Percentiles rank a stretch among this genome's conserved stretches.
Evolutionary conservation across 2,888 invertebrate genomes (phyloP).

Genomic region (Limnephilus auricula): DNA sequence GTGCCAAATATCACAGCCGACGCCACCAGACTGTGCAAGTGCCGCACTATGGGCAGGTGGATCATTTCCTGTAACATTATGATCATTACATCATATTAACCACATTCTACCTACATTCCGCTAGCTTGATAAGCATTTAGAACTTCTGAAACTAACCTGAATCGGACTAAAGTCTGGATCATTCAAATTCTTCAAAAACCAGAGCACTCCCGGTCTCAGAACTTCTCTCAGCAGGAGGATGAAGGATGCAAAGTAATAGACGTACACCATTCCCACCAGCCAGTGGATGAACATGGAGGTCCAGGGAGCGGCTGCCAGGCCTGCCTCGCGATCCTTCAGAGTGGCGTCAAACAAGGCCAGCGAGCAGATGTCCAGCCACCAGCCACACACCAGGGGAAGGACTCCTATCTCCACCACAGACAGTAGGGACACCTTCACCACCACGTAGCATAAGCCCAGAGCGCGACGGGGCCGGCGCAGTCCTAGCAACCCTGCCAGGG

Average conservation of each 20-base stretch:
- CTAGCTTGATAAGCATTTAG: not conserved
- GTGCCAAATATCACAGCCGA: conserved; percentile 98
- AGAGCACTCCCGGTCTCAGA: conserved; percentile 96
- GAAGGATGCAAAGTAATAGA: conserved; percentile 99
- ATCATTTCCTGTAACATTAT: conserved; percentile 95
- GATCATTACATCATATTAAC: not conserved
- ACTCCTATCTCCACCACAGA: conserved; percentile 98
- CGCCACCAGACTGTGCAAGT: conserved; percentile 92
- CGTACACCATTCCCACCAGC: conserved; percentile 99
- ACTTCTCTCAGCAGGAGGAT: conserved; percentile 95
- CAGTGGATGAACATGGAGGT: conserved; percentile 99
- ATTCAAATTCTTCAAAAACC: conserved; percentile 98
- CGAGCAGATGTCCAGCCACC: conserved; percentile 99
- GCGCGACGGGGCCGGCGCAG: conserved; percentile 89
- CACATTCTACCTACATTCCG: not conserved
- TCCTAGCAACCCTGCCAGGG: conserved; percentile 87
- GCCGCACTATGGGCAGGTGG: conserved; percentile 94
- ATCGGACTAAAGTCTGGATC: conserved; percentile 99
- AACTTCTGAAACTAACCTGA: conserved; percentile 78
- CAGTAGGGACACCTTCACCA: conserved; percentile 93
- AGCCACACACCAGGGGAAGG: conserved; percentile 97
- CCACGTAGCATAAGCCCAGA: conserved; percentile 95
- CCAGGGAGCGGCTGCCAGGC: conserved; percentile 94
- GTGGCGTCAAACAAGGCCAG: conserved; percentile 94
- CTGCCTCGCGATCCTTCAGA: conserved; percentile 90